A percentile compares a stretch with the other conserved stretches of the same genome.
These are phyloP conservation scores for Crotalus horridus DNA, from an alignment of 2,113 vertebrate genomes.

Conservation along the genomic window DNA sequence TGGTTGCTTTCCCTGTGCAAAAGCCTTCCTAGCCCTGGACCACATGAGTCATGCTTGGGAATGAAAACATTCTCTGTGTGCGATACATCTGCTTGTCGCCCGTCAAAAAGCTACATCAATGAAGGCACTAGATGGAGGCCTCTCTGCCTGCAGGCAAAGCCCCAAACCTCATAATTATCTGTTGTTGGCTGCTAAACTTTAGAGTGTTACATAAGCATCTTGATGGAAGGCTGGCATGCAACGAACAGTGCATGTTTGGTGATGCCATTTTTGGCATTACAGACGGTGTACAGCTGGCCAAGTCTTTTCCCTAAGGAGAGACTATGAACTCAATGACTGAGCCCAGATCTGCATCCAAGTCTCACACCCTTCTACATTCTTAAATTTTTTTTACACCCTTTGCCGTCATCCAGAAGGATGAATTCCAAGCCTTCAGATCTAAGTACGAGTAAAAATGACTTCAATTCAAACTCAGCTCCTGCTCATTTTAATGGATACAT, in stretches of 20 bases:
- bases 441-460: neutral
- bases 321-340: neutral
- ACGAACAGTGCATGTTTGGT: neutral
- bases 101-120: neutral
- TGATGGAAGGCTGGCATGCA: neutral
- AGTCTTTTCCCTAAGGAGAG: neutral
- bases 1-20: neutral
- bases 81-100: conserved; percentile 1
- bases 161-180: neutral
- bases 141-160: neutral
- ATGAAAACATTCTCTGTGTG: conserved; percentile 9
- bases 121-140: neutral
- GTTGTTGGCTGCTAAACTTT: neutral
- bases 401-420: neutral
- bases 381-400: neutral
- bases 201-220: neutral
- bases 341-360: neutral
- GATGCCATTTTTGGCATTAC: neutral
- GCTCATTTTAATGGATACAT: neutral
- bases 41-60: neutral
- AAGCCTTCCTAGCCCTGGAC: accelerated
- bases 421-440: neutral
- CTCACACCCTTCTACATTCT: neutral
- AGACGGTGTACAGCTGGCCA: neutral
- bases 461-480: neutral